Base-by-base conservation (phyloP, 2,888 invertebrate genomes). In the Spodoptera littoralis region DNA sequence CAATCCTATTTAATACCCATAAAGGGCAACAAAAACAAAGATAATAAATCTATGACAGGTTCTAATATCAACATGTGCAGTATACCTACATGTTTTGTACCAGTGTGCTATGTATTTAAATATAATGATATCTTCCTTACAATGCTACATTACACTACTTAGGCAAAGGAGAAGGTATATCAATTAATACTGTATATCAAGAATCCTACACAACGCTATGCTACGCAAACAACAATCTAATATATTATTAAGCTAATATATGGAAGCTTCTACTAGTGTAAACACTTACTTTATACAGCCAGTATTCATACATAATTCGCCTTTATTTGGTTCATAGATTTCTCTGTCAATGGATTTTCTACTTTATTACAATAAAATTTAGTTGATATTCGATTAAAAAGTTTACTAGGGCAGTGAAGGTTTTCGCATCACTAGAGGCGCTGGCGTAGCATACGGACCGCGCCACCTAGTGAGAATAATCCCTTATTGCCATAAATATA, bases 221-320 rank as follows among this genome's bases (percentile, higher is more conserved):
- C 80, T 80, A 83, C 73, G 76, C 76, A 70, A 82, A 83, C 80
- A 75, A 82, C 79, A 8, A 36, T 84, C 85, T 88, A 89, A 66
- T 85, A 83, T 27, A 36, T 36, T 90, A 90, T 36, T 90, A 90
- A 88, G 88, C 89, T 89, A 36, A 36, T 36, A 74, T 71, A 67
- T 90, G 90, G 89, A 93, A 92, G 90, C 91, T 69, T 86, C 90
- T 92, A 91, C 84, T 74, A 75, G 70, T 71, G 42, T 11, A 9
- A 53, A 53, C 11, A 24, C 52, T 56, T 50, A 73, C 30, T 3
- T 60, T 59, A 53, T 53, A 56, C n/a, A n/a, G n/a, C n/a, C n/a
- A n/a, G n/a, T n/a, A n/a, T n/a, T 1, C 18, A 18, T 18, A 18
- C 18, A 18, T 2, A 18, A 18, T 18, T 18, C 1, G 18, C 18